These are phyloP conservation scores for Atherinosoma microstoma DNA, from an alignment of 2,797 vertebrate genomes.

Conservation along the genomic window DNA sequence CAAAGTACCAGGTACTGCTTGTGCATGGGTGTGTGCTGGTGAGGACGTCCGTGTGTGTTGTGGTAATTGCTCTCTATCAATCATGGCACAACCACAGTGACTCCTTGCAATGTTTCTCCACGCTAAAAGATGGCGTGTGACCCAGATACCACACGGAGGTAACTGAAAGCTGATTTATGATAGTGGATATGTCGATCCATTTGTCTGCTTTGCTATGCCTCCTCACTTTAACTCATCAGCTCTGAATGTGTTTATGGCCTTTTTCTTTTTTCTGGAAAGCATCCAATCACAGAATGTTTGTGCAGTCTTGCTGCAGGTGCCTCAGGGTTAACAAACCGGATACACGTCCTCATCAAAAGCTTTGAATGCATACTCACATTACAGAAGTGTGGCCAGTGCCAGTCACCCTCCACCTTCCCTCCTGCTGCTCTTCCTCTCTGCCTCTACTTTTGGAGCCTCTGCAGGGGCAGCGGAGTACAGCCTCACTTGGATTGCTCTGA, in stretches of 20 bases:
- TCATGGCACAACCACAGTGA: constrained; percentile 13
- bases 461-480: constrained; percentile 25
- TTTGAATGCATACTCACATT: constrained; percentile 28
- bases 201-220: constrained; percentile 23
- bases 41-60: constrained; percentile 11
- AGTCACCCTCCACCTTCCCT: constrained; percentile 17
- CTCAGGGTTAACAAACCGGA: constrained; percentile 44
- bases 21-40: neutral
- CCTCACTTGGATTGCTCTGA: constrained; percentile 61
- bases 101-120: constrained; percentile 13
- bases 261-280: constrained; percentile 21
- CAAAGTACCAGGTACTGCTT: neutral
- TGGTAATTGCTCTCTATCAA: constrained; percentile 44
- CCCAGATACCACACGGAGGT: constrained; percentile 46
- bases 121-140: constrained; percentile 20
- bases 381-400: constrained; percentile 5
- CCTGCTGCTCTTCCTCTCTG: constrained; percentile 22
- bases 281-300: constrained; percentile 24
- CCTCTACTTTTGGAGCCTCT: constrained; percentile 27
- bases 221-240: constrained; percentile 19
- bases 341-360: constrained; percentile 37
- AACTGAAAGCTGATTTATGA: constrained; percentile 47
- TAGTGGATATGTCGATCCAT: constrained; percentile 37
- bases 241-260: neutral
- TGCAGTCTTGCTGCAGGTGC: constrained; percentile 17